phyloP scores from a whole-genome alignment of 2,113 vertebrate species.

The Phaethornis superciliosus region DNA sequence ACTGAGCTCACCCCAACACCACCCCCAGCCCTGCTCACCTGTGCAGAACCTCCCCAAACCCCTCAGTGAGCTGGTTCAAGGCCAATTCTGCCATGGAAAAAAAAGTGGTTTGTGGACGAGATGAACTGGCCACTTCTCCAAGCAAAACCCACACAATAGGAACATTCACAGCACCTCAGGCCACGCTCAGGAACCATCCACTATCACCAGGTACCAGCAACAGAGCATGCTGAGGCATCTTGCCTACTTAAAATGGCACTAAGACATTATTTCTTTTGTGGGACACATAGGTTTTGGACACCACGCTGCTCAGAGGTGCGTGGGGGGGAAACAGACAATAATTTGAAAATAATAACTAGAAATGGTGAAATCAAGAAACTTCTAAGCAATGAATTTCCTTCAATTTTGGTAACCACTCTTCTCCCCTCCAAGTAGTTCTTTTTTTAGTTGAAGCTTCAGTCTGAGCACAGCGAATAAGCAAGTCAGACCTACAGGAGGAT shows the following conservation, averaged over 20 bases:
- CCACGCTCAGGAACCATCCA: accelerated
- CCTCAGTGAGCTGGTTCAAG: accelerated
- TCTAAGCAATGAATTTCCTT: background rate
- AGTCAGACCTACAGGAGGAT: accelerated
- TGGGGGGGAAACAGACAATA: background rate
- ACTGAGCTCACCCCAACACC: accelerated
- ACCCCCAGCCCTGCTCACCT: accelerated
- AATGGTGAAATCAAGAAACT: background rate
- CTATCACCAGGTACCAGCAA: background rate
- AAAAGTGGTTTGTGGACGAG: background rate
- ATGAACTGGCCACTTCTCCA: background rate
- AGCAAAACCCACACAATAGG: too few species aligned
- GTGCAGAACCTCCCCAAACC: accelerated
- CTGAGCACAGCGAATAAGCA: background rate
- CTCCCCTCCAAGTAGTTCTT: background rate
- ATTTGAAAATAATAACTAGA: background rate
- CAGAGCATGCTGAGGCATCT: accelerated
- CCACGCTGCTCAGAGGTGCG: background rate
- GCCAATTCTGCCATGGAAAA: background rate
- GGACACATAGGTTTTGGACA: background rate
- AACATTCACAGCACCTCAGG: background rate
- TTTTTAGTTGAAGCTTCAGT: background rate
- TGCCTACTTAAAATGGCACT: background rate
- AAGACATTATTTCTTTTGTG: background rate
- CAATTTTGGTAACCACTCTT: background rate